phyloP scores from a whole-genome alignment of 2,113 vertebrate species.

The Strix aluco region DNA sequence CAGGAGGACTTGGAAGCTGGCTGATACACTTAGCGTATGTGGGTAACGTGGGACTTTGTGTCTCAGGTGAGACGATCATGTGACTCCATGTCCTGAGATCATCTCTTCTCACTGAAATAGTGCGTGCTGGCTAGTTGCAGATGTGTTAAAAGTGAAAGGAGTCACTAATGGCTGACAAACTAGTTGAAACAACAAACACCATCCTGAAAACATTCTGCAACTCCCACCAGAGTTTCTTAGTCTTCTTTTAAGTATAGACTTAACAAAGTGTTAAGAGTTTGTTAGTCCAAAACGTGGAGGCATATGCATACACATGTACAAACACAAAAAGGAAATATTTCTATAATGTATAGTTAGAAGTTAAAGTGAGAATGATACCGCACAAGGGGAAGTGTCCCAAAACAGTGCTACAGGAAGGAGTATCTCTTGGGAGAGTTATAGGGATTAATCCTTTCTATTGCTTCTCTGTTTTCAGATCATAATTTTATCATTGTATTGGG shows the following conservation, averaged over 20 bases:
- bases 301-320: fast-evolving
- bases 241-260: background rate
- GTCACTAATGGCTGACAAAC: background rate
- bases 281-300: background rate
- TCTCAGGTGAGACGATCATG: background rate
- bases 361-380: background rate
- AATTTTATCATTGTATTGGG: background rate
- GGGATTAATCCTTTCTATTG: background rate
- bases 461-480: background rate
- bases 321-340: background rate
- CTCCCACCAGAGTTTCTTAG: background rate
- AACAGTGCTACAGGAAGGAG: background rate
- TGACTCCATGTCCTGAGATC: background rate
- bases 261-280: background rate
- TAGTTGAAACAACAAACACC: background rate
- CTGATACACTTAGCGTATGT: fast-evolving
- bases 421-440: background rate
- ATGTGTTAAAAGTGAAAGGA: background rate
- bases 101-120: background rate
- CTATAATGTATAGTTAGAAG: background rate
- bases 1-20: background rate
- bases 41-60: background rate
- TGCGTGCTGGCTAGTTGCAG: background rate
- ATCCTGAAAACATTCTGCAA: background rate
- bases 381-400: background rate